A percentile compares a stretch with the other conserved stretches of the same genome.
Conservation (phyloP, 1,140 invertebrate species). For the Drosophila lowei region DNA sequence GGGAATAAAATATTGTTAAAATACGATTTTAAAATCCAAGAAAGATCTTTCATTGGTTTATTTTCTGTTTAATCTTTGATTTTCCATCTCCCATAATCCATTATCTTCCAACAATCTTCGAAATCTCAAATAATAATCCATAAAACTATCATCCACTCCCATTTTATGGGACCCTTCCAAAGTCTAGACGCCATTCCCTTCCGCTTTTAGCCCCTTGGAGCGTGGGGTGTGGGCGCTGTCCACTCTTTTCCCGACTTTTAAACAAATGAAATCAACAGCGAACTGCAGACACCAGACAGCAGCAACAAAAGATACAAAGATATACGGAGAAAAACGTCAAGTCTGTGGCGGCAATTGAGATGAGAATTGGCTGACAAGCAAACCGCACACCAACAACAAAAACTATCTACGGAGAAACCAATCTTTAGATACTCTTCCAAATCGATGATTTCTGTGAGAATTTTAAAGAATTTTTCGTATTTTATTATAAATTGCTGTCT, state of each 20-base stretch:
- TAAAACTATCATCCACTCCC: constrained; percentile 17
- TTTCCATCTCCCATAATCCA: neutral
- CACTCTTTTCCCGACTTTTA: constrained; percentile 35
- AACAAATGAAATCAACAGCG: constrained; percentile 43
- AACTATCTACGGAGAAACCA: neutral
- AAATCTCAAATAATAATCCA: neutral
- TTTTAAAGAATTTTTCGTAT: too few relatives aligned
- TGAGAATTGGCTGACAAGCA: constrained; percentile 50
- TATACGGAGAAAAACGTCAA: constrained; percentile 27
- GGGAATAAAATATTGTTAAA: too few relatives aligned
- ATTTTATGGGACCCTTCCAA: constrained; percentile 6
- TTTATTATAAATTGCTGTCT: too few relatives aligned
- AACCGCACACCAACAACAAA: constrained; percentile 1
- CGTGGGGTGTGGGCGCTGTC: constrained; percentile 38
- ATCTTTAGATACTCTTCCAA: too few relatives aligned
- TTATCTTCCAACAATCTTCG: constrained; percentile 1
- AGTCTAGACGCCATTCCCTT: constrained; percentile 44
- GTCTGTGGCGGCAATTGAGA: constrained; percentile 44
- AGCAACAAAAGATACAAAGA: constrained; percentile 27
- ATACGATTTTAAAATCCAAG: too few relatives aligned
- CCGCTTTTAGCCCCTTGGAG: neutral
- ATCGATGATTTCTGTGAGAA: too few relatives aligned
- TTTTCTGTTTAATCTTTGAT: neutral
- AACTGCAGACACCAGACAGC: constrained; percentile 5
- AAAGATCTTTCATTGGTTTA: too few relatives aligned